Percentiles rank a stretch among this genome's conserved stretches.
Conservation (phyloP, 2,888 invertebrate genomes). For the Cephus nigrinus region DNA sequence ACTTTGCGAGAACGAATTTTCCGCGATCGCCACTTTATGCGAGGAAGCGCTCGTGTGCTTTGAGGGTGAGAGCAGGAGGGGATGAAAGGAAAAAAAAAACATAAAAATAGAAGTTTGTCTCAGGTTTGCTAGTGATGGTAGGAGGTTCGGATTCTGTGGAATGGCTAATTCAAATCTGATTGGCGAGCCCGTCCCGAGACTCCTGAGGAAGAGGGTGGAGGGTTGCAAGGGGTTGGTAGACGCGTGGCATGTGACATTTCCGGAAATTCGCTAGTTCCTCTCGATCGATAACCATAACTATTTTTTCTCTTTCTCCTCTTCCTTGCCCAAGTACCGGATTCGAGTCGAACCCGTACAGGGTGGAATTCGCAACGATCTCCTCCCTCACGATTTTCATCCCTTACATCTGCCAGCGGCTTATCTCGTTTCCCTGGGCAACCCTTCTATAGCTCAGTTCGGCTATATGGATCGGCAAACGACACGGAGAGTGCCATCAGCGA, state of each 20-base stretch:
- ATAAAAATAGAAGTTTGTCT: neutral
- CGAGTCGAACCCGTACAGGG: neutral
- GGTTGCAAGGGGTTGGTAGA: slow-evolving; percentile 13
- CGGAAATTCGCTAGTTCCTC: neutral
- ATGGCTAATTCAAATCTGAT: neutral
- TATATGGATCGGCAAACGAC: slow-evolving; percentile 26
- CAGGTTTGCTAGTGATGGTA: neutral
- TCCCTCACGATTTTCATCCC: slow-evolving; percentile 22
- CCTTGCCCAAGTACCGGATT: neutral
- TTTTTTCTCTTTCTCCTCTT: neutral
- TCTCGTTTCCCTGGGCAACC: slow-evolving; percentile 17
- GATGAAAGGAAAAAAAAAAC: slow-evolving; percentile 8
- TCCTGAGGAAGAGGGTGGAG: slow-evolving; percentile 7
- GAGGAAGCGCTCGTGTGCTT: slow-evolving; percentile 21
- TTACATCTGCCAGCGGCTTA: slow-evolving; percentile 11
- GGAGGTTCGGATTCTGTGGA: neutral
- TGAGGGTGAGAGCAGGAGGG: slow-evolving; percentile 16
- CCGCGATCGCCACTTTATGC: slow-evolving; percentile 35
- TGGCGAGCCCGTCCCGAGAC: neutral
- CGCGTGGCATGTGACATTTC: neutral
- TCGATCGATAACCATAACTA: neutral
- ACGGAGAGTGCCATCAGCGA: slow-evolving; percentile 18
- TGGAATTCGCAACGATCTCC: neutral
- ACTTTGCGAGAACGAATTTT: slow-evolving; percentile 43
- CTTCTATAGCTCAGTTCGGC: slow-evolving; percentile 26